These are phyloP conservation scores for Meloe dianella DNA, from an alignment of 2,888 invertebrate species.

Conservation along the genomic window DNA sequence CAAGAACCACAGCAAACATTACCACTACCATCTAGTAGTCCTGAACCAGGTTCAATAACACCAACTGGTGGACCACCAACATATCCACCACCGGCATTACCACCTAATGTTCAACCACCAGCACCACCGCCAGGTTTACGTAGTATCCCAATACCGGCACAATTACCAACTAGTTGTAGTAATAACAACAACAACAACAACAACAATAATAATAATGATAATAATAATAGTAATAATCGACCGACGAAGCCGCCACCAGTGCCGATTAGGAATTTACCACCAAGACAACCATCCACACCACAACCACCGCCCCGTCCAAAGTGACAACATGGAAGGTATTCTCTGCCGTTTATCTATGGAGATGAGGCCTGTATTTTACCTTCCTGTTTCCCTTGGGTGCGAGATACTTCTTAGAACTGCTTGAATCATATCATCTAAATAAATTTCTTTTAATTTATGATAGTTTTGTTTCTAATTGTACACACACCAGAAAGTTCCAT, in stretches of 20 bases:
- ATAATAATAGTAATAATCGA: background rate
- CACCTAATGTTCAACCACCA: slow-evolving; percentile 55
- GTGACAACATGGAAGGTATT: slow-evolving; percentile 56
- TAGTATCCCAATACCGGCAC: slow-evolving; percentile 47
- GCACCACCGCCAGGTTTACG: slow-evolving; percentile 53
- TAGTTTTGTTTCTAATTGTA: slow-evolving; percentile 20
- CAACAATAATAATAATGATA: no score
- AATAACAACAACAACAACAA: background rate
- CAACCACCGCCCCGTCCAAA: slow-evolving; percentile 59
- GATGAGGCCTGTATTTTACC: slow-evolving; percentile 52
- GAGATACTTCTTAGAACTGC: slow-evolving; percentile 22
- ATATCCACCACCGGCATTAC: slow-evolving; percentile 57
- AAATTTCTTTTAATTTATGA: background rate
- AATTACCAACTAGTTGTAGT: slow-evolving; percentile 43
- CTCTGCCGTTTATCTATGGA: slow-evolving; percentile 55
- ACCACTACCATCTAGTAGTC: slow-evolving; percentile 26
- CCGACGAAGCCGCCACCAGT: slow-evolving; percentile 62
- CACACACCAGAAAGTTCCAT: slow-evolving; percentile 30
- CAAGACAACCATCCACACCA: slow-evolving; percentile 57
- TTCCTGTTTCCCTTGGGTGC: slow-evolving; percentile 57
- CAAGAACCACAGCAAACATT: slow-evolving; percentile 23
- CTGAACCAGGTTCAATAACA: slow-evolving; percentile 52
- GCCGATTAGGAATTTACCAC: slow-evolving; percentile 63
- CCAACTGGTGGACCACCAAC: slow-evolving; percentile 55
- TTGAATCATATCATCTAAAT: background rate